phyloP scores from a whole-genome alignment of 2,888 invertebrate genomes.

The Leptopterna dolabrata region DNA sequence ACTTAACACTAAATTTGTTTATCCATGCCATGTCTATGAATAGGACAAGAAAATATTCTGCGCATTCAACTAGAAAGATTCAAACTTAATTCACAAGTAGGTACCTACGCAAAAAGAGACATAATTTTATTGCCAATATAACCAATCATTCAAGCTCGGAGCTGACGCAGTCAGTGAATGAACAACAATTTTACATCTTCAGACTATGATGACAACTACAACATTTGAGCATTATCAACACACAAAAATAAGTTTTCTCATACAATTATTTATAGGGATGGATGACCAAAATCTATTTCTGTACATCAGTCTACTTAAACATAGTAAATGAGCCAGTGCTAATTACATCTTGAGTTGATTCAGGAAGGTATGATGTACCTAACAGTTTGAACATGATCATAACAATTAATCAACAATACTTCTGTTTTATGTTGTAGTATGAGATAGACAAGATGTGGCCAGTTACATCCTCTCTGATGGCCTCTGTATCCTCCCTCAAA shows the following conservation, averaged over 20 bases:
- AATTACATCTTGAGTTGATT: background rate
- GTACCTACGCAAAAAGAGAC: background rate
- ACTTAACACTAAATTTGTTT: background rate
- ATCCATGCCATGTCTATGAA: background rate
- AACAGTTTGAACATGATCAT: background rate
- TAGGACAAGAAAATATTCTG: background rate
- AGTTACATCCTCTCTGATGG: background rate
- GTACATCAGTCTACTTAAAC: slow-evolving; percentile 27
- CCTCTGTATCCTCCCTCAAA: background rate
- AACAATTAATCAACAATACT: background rate
- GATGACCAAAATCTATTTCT: background rate
- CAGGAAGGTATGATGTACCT: background rate
- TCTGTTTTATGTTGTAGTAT: background rate
- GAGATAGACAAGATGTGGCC: background rate
- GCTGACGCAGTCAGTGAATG: background rate
- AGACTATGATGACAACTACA: background rate
- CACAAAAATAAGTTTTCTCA: slow-evolving; percentile 13
- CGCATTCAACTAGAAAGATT: background rate
- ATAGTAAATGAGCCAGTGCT: slow-evolving; percentile 26
- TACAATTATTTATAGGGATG: background rate
- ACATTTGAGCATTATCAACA: slow-evolving; percentile 17
- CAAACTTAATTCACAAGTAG: background rate
- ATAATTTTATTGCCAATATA: background rate
- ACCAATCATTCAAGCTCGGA: background rate
- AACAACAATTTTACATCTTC: background rate